phyloP scores from a whole-genome alignment of 2,113 vertebrate species.

The Corynorhinus townsendii region DNA sequence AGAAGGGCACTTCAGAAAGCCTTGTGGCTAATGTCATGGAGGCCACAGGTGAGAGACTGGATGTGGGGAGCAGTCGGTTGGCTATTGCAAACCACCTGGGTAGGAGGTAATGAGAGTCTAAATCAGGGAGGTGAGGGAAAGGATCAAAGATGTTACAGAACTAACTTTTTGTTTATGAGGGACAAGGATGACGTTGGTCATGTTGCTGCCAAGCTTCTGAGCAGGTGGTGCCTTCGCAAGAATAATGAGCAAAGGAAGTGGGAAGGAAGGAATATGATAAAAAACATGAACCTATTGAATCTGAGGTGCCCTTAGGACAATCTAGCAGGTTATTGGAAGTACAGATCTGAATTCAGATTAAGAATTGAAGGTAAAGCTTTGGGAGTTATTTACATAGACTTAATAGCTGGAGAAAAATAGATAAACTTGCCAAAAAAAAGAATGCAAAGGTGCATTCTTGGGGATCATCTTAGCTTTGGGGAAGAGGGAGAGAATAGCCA shows the following conservation, averaged over 20 bases:
- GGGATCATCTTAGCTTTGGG: not conserved
- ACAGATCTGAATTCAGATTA: not conserved
- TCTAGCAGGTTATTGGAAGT: not conserved
- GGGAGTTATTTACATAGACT: not conserved
- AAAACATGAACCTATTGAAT: not conserved
- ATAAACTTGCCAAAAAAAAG: not conserved
- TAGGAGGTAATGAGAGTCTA: not conserved
- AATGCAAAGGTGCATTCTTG: not conserved
- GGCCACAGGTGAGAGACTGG: not conserved
- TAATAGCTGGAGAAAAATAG: not conserved
- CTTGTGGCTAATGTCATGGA: not conserved
- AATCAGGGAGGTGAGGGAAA: not conserved
- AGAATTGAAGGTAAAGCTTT: not conserved
- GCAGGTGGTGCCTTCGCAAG: not conserved
- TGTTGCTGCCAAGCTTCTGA: not conserved
- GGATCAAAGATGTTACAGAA: not conserved
- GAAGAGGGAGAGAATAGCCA: constrained; percentile 11
- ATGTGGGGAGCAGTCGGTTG: not conserved
- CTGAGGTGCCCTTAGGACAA: accelerated
- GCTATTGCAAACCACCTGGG: not conserved
- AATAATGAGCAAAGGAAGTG: not conserved
- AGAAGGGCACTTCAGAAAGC: not conserved
- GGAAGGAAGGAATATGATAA: not conserved
- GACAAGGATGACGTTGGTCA: not conserved
- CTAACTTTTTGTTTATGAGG: not conserved